A percentile compares a stretch with the other conserved stretches of the same genome.
These are phyloP conservation scores for Barbus barbus DNA, from an alignment of 2,113 vertebrate genomes.

Conservation along the genomic window DNA sequence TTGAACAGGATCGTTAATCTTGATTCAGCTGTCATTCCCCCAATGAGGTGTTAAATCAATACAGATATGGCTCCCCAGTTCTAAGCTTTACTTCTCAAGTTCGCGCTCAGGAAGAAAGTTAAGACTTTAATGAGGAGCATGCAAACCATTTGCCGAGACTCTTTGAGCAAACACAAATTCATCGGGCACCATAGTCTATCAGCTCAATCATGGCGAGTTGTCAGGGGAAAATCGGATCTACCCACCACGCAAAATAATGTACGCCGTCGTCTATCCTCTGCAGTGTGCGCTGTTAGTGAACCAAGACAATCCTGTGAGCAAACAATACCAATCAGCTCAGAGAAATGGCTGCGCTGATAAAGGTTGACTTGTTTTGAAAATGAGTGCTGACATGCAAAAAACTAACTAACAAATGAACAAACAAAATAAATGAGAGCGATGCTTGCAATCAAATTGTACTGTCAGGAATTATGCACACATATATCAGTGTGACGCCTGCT, in stretches of 20 bases:
- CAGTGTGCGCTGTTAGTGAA: background rate
- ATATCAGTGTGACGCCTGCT: background rate
- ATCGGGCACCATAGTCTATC: conserved; percentile 22
- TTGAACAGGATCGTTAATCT: conserved; percentile 69
- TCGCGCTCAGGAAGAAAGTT: conserved; percentile 63
- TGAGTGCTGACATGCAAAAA: conserved; percentile 10
- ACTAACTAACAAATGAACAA: conserved; percentile 12
- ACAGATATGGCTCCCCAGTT: conserved; percentile 68
- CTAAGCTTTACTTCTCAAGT: conserved; percentile 64
- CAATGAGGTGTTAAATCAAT: conserved; percentile 77
- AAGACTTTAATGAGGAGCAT: conserved; percentile 62
- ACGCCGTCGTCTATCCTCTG: conserved; percentile 5
- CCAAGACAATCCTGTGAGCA: conserved; percentile 34
- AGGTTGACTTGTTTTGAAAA: conserved; percentile 42
- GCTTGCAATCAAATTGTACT: background rate
- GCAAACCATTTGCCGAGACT: conserved; percentile 58
- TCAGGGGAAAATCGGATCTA: conserved; percentile 38
- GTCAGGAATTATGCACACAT: background rate
- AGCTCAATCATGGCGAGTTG: conserved; percentile 40
- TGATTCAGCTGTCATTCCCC: conserved; percentile 74
- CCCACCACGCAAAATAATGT: conserved; percentile 30
- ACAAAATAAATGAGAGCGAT: background rate
- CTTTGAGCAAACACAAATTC: conserved; percentile 47
- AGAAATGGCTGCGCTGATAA: conserved; percentile 18
- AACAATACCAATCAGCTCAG: conserved; percentile 10